A percentile compares a stretch with the other conserved stretches of the same genome.
These are phyloP conservation scores for Poeciliopsis paucimaculata DNA, from an alignment of 2,797 vertebrate species.

Conservation along the genomic window DNA sequence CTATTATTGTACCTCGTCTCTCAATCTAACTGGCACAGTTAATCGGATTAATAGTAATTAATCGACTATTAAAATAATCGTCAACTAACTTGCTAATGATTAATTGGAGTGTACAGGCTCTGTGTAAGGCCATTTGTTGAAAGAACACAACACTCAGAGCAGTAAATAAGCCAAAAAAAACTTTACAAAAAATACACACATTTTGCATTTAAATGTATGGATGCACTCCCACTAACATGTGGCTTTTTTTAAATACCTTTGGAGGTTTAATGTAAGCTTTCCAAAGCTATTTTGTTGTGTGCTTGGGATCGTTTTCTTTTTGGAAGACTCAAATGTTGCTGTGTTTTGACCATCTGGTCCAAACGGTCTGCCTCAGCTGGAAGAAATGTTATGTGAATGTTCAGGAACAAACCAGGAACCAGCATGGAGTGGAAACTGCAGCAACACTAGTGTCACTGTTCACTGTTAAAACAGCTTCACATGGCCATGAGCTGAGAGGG, in stretches of 20 bases:
- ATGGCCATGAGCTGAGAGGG: not conserved
- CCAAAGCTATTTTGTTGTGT: not conserved
- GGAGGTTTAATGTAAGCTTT: not conserved
- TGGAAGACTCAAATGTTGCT: not conserved
- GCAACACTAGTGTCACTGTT: not conserved
- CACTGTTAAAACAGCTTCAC: not conserved
- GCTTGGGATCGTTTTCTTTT: not conserved
- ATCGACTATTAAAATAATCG: too few relatives aligned
- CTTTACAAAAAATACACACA: too few relatives aligned
- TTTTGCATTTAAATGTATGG: not conserved
- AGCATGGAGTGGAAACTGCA: not conserved
- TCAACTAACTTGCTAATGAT: too few relatives aligned
- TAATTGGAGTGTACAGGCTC: too few relatives aligned
- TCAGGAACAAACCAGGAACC: constrained; percentile 2
- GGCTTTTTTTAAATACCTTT: not conserved
- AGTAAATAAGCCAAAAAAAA: too few relatives aligned
- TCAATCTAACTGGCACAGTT: not conserved
- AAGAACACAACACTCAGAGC: too few relatives aligned
- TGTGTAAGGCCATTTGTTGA: too few relatives aligned
- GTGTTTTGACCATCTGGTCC: not conserved
- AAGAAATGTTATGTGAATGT: not conserved
- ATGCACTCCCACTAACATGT: not conserved
- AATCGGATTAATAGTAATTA: too few relatives aligned
- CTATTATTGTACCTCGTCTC: not conserved
- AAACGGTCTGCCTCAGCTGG: not conserved